Evolutionary conservation across 1,140 invertebrate species (phyloP), one percentile per base, ranked within the genome.

Genomic region (Babylonia areolata): DNA sequence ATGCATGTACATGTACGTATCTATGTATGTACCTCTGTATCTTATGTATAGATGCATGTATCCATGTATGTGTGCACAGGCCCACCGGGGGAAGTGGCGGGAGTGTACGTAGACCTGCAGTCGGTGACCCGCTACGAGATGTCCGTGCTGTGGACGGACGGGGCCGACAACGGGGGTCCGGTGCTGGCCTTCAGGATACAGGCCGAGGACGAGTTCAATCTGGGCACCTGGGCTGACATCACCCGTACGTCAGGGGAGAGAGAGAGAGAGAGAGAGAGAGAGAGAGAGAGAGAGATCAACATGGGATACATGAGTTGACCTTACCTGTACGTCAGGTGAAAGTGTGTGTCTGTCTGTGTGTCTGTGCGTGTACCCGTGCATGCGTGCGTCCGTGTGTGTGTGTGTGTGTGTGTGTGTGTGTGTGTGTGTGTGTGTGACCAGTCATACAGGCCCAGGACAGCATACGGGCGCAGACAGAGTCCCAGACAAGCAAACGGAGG

Each of bases 211-310:
- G 97, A 97, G 88, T 98, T 97, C 96, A 97, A 98, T 93, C 94
- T 95, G 28, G 96, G 96, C 0, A 99, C 98, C 98, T 95, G 95
- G 39, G 95, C 96, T 88, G 94, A 98, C 0, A 96, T 86, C 9
- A 37, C 31, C 54, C 77, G 90, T 90, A 81, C 54, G 85, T 64
- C n/a, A n/a, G n/a, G n/a, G n/a, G n/a, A n/a, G n/a, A n/a, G n/a
- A n/a, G n/a, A n/a, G n/a, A n/a, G n/a, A n/a, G n/a, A n/a, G n/a
- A n/a, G n/a, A n/a, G n/a, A n/a, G n/a, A n/a, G n/a, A n/a, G n/a
- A n/a, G n/a, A n/a, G n/a, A n/a, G 95, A 96, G 85, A 98, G 98
- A 20, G 97, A 97, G 88, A 98, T 97, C 96, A 97, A 98, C 93
- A 94, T 95, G 28, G 96, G 96, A n/a, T 0, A 99, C 98, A 98